phyloP scores from a whole-genome alignment of 2,113 vertebrate genomes.

The Actenoides hombroni region DNA sequence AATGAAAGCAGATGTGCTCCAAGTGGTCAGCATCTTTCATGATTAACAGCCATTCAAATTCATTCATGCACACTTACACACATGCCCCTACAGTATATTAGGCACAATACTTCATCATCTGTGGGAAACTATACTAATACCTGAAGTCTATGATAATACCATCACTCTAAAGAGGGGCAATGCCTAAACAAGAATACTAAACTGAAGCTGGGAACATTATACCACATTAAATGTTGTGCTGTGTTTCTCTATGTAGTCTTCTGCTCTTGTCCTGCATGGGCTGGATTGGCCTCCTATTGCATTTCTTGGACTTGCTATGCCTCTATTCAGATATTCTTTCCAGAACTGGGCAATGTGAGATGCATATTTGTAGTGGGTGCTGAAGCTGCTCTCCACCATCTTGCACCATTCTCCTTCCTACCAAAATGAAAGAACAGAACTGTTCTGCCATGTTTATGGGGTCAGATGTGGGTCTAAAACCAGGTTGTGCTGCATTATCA shows the following conservation, averaged over 20 bases:
- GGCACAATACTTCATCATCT: not conserved
- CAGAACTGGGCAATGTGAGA: fast-evolving
- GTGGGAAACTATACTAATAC: not conserved
- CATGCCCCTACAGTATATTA: fast-evolving
- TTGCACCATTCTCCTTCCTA: not conserved
- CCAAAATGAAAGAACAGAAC: not conserved
- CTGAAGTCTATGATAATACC: not conserved
- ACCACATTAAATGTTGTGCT: not conserved
- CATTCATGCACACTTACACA: not conserved
- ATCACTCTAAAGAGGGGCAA: not conserved
- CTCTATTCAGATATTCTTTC: not conserved
- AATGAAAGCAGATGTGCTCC: not conserved
- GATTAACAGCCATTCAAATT: not conserved
- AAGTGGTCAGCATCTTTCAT: not conserved
- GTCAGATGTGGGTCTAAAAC: not conserved
- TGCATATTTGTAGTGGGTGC: not conserved
- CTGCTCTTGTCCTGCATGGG: not conserved
- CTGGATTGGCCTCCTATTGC: fast-evolving
- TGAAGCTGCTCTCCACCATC: not conserved
- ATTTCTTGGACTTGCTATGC: not conserved
- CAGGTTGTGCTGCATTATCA: not conserved
- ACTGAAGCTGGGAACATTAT: not conserved
- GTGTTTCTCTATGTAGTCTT: not conserved
- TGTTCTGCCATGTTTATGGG: not conserved
- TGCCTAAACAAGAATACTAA: not conserved